A percentile compares a stretch with the other conserved stretches of the same genome.
These are phyloP conservation scores for Trogon melanurus DNA, from an alignment of 2,113 vertebrate species.

Conservation along the genomic window DNA sequence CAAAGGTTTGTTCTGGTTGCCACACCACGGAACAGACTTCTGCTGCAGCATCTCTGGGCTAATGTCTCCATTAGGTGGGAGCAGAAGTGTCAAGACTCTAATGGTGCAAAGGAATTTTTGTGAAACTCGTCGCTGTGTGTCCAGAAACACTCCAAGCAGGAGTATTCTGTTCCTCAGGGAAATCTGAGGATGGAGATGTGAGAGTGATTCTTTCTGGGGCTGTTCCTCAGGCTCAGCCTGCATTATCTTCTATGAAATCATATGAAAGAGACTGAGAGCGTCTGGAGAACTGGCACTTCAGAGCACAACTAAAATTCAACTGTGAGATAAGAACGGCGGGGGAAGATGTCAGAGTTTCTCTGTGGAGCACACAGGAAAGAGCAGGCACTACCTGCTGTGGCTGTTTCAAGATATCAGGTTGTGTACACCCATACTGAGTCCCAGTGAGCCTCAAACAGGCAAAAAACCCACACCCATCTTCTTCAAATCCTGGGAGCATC, in stretches of 20 bases:
- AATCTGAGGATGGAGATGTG: not conserved
- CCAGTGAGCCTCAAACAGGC: not conserved
- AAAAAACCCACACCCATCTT: not conserved
- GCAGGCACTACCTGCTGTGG: not conserved
- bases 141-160: not conserved
- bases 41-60: not conserved
- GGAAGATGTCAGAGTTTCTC: not conserved
- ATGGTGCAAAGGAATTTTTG: not conserved
- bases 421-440: not conserved
- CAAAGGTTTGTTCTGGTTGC: not conserved
- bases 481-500: not conserved
- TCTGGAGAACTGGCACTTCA: not conserved
- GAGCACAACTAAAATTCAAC: not conserved
- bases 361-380: not conserved
- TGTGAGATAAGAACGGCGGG: fast-evolving
- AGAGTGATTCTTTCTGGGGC: not conserved
- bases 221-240: not conserved
- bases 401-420: not conserved
- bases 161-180: not conserved
- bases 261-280: not conserved
- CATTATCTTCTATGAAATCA: not conserved
- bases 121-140: fast-evolving
- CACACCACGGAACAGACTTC: fast-evolving
- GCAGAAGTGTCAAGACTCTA: not conserved
- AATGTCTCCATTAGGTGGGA: not conserved